phyloP scores from a whole-genome alignment of 2,888 invertebrate species.

The Drosophila algonquin region DNA sequence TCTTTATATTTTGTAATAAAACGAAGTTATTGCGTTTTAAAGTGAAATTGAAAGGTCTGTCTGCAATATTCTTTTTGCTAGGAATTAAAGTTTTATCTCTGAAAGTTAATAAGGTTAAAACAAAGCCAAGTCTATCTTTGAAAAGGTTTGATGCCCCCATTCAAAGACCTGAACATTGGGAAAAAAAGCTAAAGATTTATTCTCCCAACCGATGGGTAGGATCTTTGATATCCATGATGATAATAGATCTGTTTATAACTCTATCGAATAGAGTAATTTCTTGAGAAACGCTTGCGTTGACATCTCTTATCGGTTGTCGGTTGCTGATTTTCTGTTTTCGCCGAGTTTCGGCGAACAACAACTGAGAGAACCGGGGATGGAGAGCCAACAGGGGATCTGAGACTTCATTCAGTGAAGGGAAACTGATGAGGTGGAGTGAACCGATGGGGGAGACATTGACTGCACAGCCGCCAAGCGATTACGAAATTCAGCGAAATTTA shows the following conservation, averaged over 20 bases:
- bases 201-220: neutral
- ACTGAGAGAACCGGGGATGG: no score
- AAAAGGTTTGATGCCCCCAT: neutral
- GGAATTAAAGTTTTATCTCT: no score
- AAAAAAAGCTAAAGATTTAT: neutral
- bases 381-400: neutral
- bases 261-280: neutral
- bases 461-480: conserved; percentile 58
- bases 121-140: neutral
- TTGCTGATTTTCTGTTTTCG: neutral
- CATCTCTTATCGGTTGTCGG: neutral
- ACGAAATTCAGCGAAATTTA: conserved; percentile 52
- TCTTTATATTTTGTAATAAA: no score
- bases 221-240: neutral
- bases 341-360: neutral
- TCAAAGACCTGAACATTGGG: neutral
- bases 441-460: neutral
- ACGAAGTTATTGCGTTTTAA: no score
- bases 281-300: neutral
- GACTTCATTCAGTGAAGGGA: neutral
- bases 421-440: neutral
- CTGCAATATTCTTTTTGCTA: no score
- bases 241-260: neutral
- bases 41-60: no score
- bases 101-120: no score